Evolutionary conservation across 2,888 invertebrate species (phyloP), one percentile per base, ranked within the genome.

Genomic region (Eilema depressum): DNA sequence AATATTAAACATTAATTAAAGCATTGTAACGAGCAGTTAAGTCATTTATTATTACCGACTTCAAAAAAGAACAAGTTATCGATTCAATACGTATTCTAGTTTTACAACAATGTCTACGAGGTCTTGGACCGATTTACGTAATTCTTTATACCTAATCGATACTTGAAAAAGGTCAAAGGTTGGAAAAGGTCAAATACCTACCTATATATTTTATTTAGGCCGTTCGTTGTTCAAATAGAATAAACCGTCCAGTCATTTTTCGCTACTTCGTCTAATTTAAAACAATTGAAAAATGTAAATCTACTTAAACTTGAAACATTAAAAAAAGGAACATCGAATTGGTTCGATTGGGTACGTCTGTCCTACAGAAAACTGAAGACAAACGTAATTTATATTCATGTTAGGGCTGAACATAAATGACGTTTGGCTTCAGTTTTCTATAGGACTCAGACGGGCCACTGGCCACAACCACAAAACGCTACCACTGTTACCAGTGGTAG

Each of bases 31-130:
- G 20, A 53, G n/a, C 53, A 53, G n/a, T 47, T 47, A 53, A 53
- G 53, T n/a, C 53, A 53, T 53, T 53, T 53, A 53, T 53, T 53
- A 53, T 53, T 20, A n/a, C 53, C 8, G 10, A 53, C 20, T 53
- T 53, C 53, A 53, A 12, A 10, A n/a, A n/a, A 53, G 53, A 53
- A 20, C 53, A n/a, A n/a, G 53, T 53, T 53, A n/a, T 53, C 53
- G n/a, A 53, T 53, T n/a, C n/a, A 53, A 47, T n/a, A 53, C n/a
- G n/a, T 53, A 53, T 53, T 53, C 53, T 53, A 53, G 53, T n/a
- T 53, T 20, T n/a, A 53, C 53, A 53, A n/a, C 53, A 20, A n/a
- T n/a, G 53, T n/a, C 53, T 53, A n/a, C n/a, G 53, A 53, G 20
- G n/a, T 53, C 53, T 53, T 53, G 53, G n/a, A n/a, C 10, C n/a